Percentiles rank a stretch among this genome's conserved stretches.
These are phyloP conservation scores for Suricata suricatta DNA, from an alignment of 2,113 vertebrate genomes.

Conservation along the genomic window DNA sequence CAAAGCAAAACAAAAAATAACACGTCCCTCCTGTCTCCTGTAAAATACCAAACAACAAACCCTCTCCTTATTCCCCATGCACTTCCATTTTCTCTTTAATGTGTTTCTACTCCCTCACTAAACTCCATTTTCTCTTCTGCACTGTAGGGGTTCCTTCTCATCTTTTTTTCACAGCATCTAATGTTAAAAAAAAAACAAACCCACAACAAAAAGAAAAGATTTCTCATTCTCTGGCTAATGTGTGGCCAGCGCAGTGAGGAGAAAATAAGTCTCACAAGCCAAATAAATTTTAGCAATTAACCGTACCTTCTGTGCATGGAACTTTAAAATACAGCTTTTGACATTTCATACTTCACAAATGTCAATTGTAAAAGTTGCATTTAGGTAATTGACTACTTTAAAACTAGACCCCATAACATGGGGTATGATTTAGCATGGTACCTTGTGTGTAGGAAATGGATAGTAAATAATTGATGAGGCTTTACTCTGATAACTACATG, in stretches of 20 bases:
- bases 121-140: neutral
- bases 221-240: neutral
- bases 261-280: neutral
- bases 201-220: neutral
- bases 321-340: constrained; percentile 24
- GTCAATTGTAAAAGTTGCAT: neutral
- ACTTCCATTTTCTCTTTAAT: neutral
- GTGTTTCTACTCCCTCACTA: neutral
- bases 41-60: neutral
- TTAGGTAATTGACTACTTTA: constrained; percentile 27
- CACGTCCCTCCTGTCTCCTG: neutral
- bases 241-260: neutral
- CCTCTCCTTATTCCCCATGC: neutral
- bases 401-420: neutral
- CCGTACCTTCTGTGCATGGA: neutral
- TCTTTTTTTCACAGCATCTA: neutral
- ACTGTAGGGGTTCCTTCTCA: neutral
- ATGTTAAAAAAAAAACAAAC: neutral
- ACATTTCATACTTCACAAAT: constrained; percentile 36
- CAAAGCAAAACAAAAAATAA: neutral
- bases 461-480: neutral
- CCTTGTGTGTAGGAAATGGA: neutral
- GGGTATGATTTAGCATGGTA: neutral
- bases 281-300: constrained; percentile 45
- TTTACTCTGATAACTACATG: neutral